Conservation (phyloP, 2,113 vertebrate genomes). For the Mormyrus iriodes region DNA sequence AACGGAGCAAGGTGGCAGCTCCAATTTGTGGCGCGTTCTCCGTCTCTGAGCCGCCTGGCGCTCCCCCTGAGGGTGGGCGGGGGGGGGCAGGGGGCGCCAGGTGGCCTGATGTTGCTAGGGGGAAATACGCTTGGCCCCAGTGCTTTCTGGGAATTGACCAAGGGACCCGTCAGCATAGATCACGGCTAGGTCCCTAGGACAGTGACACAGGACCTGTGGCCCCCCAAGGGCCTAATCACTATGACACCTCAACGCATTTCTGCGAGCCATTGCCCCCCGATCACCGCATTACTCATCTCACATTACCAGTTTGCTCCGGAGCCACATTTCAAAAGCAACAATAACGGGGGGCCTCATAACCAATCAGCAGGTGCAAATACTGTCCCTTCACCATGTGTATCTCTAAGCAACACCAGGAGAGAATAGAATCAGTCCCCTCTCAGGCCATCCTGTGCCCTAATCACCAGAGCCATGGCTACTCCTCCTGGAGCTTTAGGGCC, state of each 20-base stretch:
- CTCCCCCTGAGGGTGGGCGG: neutral
- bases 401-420: neutral
- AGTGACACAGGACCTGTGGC: neutral
- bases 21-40: constrained; percentile 57
- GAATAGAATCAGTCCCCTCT: neutral
- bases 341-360: neutral
- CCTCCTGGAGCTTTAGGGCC: neutral
- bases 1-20: constrained; percentile 57
- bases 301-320: neutral
- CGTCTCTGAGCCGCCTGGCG: constrained; percentile 28
- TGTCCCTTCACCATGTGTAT: neutral
- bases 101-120: neutral
- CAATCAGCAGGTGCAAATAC: neutral
- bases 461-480: neutral
- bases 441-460: neutral
- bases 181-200: neutral
- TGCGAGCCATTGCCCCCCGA: neutral
- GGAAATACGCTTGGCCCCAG: neutral
- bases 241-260: neutral
- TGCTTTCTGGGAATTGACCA: neutral
- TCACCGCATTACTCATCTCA: neutral
- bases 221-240: neutral
- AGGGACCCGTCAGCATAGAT: neutral
- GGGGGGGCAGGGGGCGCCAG: neutral
- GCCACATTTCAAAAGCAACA: neutral